Evolutionary conservation across 1,140 invertebrate genomes (phyloP).

Genomic region (Trichonephila clavata): DNA sequence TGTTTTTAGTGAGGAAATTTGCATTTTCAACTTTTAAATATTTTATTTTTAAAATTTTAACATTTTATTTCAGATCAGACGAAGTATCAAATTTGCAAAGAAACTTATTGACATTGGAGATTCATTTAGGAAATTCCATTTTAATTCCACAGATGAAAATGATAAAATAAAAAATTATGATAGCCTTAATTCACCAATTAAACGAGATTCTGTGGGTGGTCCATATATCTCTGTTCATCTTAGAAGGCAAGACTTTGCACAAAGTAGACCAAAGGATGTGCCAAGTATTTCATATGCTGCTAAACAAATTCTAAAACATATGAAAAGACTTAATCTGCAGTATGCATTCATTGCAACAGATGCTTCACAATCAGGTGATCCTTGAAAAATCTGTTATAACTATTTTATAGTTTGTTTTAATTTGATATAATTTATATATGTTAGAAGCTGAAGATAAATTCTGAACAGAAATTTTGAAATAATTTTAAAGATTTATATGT

Average conservation of each 20-base stretch:
- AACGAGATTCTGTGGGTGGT: constrained; percentile 84
- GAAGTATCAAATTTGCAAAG: constrained; percentile 94
- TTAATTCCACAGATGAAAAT: constrained; percentile 86
- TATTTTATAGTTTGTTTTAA: no score
- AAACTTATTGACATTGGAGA: constrained; percentile 87
- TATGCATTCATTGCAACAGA: constrained; percentile 92
- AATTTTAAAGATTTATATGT: no score
- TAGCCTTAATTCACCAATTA: constrained; percentile 84
- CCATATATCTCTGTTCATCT: constrained; percentile 91
- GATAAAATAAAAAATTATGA: constrained; percentile 85
- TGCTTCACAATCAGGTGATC: constrained; percentile 81
- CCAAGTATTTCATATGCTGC: constrained; percentile 88
- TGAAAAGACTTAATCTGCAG: constrained; percentile 84
- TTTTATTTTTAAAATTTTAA: no score
- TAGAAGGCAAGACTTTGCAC: constrained; percentile 91
- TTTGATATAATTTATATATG: neutral
- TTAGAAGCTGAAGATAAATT: neutral
- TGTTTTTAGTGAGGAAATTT: no score
- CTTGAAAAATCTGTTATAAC: neutral
- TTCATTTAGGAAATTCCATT: constrained; percentile 85
- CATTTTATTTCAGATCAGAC: constrained; percentile 81
- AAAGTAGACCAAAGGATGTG: constrained; percentile 85
- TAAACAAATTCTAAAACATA: constrained; percentile 85
- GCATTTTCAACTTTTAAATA: no score
- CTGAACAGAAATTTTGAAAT: no score